Base-by-base conservation (phyloP, 2,113 vertebrate genomes). In the Delphinapterus leucas region DNA sequence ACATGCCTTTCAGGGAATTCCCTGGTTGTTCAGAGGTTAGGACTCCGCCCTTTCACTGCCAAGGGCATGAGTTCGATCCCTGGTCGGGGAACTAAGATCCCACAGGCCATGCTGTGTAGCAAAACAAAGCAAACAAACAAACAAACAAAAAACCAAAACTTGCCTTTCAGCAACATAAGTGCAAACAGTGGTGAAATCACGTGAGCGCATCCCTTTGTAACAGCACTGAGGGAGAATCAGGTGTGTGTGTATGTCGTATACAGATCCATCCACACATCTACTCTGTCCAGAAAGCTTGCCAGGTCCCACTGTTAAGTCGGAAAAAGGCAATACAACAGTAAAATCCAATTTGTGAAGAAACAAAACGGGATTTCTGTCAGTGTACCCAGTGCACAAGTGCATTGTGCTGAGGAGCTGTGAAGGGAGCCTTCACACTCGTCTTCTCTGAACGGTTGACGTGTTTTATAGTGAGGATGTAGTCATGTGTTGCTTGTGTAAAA, bases 341-440 rank as follows among this genome's bases (percentile, higher is more conserved):
- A 36, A 47, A 25, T n/a, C 61, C 44, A 36, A 8, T 41, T 71
- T 26, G 8, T 38, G 15, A 26, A 36, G 65, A 21, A 47, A 15
- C 26, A 14, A 49, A 47, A 17, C 2, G 25, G 79, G 31, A 4
- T 58, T 4, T 61, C 28, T 21, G 10, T 26, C 2, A 9, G 6
- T 2, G 1, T 3, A 1, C 8, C 6, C 26, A 0, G 2, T 33
- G 18, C 13, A 0, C 4, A 1, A 3, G 0, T 10, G 25, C 3
- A 0, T 25, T 1, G 33, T 63, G 8, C 38, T 17, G 55, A 28
- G 28, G 28, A 10, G 17, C 63, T 31, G 6, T 15, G 58, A 44
- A 68, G 38, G 20, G 77, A n/a, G 17, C 23, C 1, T 23, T 6
- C 8, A 0, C 3, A 14, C 12, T 6, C 6, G 53, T 61, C 18